These are phyloP conservation scores for Meloidogyne exigua DNA, from an alignment of 1,140 invertebrate genomes.

Conservation along the genomic window DNA sequence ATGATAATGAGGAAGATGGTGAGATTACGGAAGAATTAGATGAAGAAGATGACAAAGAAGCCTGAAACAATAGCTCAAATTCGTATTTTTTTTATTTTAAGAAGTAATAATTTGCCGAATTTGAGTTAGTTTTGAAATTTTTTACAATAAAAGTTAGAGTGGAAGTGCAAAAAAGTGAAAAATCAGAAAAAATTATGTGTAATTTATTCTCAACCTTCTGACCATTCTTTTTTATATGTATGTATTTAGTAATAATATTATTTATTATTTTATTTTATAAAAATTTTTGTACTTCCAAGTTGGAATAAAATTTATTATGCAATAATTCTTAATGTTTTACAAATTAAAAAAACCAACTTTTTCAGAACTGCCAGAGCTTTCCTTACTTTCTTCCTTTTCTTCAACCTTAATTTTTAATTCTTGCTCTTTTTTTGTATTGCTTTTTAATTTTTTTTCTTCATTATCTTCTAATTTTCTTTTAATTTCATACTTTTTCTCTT, in stretches of 20 bases:
- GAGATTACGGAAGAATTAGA: neutral
- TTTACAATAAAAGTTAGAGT: neutral
- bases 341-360: neutral
- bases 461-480: neutral
- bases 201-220: neutral
- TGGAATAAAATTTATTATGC: no score
- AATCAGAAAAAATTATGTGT: conserved; percentile 7
- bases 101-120: conserved; percentile 8
- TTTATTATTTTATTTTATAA: no score
- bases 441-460: neutral
- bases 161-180: neutral
- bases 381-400: conserved; percentile 4
- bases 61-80: conserved; percentile 24
- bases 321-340: neutral
- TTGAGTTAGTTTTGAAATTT: conserved; percentile 5
- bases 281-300: no score
- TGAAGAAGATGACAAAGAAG: neutral
- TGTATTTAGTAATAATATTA: neutral
- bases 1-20: neutral
- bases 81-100: neutral
- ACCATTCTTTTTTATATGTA: neutral
- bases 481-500: neutral
- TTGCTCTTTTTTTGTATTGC: neutral
- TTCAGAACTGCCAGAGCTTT: conserved; percentile 6
- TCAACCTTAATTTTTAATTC: neutral